Evolutionary conservation across 2,888 invertebrate genomes (phyloP).

Genomic region (Ryuthela nishihirai): DNA sequence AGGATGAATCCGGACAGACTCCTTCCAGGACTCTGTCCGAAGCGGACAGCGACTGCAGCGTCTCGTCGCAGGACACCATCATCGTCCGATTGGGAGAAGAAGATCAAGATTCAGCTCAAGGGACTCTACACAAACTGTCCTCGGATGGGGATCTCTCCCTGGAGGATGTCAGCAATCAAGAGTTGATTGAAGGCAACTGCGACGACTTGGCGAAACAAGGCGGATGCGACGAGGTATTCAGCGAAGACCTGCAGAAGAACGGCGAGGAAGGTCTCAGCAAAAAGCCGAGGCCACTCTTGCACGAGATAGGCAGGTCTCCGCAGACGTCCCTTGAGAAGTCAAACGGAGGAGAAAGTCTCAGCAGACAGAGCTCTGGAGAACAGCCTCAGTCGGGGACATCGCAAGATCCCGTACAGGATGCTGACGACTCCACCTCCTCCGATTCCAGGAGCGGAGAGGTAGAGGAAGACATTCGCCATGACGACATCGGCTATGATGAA

Average conservation of each 20-base stretch:
- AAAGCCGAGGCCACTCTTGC: too few relatives aligned
- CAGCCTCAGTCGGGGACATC: slow-evolving; percentile 18
- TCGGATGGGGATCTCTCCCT: too few relatives aligned
- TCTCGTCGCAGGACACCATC: slow-evolving; percentile 43
- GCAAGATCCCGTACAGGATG: slow-evolving; percentile 23
- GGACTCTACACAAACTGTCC: not conserved
- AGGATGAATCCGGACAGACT: slow-evolving; percentile 14
- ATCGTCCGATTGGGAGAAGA: slow-evolving; percentile 33
- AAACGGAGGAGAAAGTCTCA: slow-evolving; percentile 14
- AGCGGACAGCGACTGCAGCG: slow-evolving; percentile 40
- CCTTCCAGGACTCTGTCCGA: slow-evolving; percentile 29
- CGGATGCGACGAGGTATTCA: slow-evolving; percentile 19
- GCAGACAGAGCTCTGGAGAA: slow-evolving; percentile 29
- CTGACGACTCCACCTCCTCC: slow-evolving; percentile 33
- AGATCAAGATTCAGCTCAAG: slow-evolving; percentile 1
- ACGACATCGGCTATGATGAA: slow-evolving; percentile 34
- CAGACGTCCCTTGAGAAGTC: not conserved
- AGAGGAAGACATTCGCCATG: slow-evolving; percentile 28
- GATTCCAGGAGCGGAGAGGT: slow-evolving; percentile 32
- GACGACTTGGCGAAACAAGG: not conserved
- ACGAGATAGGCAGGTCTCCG: too few relatives aligned
- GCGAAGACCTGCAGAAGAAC: too few relatives aligned
- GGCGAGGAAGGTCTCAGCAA: too few relatives aligned
- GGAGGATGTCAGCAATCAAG: not conserved
- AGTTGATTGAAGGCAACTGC: not conserved